Percentiles rank a stretch among this genome's conserved stretches.
Conservation (phyloP, 1,140 invertebrate genomes). For the Ladona fulva region DNA sequence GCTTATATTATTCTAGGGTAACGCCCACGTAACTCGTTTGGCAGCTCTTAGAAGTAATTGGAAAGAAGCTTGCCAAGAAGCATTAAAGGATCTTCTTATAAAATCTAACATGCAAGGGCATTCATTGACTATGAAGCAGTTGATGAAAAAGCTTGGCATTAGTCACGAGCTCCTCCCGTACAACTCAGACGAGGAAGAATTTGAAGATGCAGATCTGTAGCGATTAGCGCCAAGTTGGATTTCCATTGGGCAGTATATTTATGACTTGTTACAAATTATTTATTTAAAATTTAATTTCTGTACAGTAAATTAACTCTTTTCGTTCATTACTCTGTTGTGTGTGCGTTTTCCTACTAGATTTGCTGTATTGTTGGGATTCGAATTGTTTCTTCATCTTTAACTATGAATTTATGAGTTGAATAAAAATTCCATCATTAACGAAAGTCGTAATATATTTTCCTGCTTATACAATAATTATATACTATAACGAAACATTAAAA, state of each 20-base stretch:
- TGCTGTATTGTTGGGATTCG: background rate
- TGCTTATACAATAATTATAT: background rate
- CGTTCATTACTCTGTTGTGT: background rate
- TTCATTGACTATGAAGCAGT: background rate
- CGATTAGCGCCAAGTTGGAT: background rate
- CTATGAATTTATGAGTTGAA: background rate
- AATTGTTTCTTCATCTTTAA: background rate
- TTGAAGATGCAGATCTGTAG: background rate
- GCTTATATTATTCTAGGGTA: background rate
- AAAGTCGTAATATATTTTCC: too few relatives aligned
- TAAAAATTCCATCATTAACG: background rate
- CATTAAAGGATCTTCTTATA: background rate
- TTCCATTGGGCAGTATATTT: background rate
- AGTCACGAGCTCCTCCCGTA: background rate
- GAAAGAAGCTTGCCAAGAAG: background rate
- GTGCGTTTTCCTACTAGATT: background rate
- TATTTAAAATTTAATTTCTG: background rate
- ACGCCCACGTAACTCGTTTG: background rate
- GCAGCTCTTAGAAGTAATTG: background rate
- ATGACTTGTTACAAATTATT: background rate
- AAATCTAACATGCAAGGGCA: background rate
- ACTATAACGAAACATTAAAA: conserved; percentile 42
- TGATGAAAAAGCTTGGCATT: background rate
- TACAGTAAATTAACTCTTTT: too few relatives aligned
- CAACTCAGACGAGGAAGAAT: background rate